Evolutionary conservation across 2,113 vertebrate genomes (phyloP), one percentile per base, ranked within the genome.

Genomic region (Megalops atlanticus): DNA sequence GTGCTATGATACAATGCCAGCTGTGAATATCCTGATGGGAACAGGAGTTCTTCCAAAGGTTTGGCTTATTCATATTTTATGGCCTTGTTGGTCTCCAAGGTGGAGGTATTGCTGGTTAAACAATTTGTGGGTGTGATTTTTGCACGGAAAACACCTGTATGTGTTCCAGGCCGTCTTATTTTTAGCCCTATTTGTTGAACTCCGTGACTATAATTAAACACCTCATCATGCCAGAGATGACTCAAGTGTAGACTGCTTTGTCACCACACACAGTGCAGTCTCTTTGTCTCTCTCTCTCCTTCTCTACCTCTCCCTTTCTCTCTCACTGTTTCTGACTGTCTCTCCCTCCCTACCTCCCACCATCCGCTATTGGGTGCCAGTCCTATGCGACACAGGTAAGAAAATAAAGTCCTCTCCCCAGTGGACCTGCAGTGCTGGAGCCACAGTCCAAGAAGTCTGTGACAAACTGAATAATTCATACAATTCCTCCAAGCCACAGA

Each of bases 51-150:
- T 68, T 49, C 14, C 21, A 64, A 36, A 68, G n/a, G 39, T 36
- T 36, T 72, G 58, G 15, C 47, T 38, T 58, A 69, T 79, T 70
- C 58, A 79, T 79, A 79, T 79, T 79, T 79, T 69, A 79, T 69
- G 1, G 38, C 36, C 18, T 1, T 73, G 15, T 38, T 73, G 12
- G 35, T 73, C 38, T 73, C 71, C 71, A 39, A 24, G 3, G 71
- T 40, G 24, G 71, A 24, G 38, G 21, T 38, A 38, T 72, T 72
- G 70, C 70, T 72, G 70, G 33, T 39, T 72, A 38, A 72, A 35
- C 70, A 72, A 33, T 39, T 38, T 24, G 15, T 39, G 35, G 71
- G 35, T 40, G 16, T 73, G 71, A 73, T 39, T 73, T 3, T 73
- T 7, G 38, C 39, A 16, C 6, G 71, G 21, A 33, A 39, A 69